Evolutionary conservation across 1,140 invertebrate species (phyloP), one percentile per base, ranked within the genome.

Genomic region (Papilio dardanus): DNA sequence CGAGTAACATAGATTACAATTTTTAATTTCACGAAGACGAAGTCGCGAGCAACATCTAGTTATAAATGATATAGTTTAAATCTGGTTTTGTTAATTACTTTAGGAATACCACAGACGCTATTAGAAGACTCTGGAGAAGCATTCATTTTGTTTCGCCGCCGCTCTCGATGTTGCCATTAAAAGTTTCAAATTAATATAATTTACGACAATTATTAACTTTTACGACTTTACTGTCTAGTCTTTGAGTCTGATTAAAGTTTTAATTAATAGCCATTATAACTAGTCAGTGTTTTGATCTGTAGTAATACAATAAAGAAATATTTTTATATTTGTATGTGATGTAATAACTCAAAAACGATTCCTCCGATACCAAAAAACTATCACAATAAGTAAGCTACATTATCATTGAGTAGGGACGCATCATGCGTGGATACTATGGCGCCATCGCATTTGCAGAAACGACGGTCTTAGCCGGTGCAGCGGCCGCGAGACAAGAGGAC

Each of bases 71-170:
- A 62, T 28, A 28, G 24, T 6, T 62, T 1, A 62, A 1, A 28
- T 62, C 12, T 10, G 24, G 54, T 16, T 62, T 62, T 28, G 54
- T 62, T 62, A 62, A 62, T 62, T 62, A 62, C 24, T 62, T 62
- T 62, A 62, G 24, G 54, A 62, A 62, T 62, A 7, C 24, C 54
- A 28, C 54, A 62, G 54, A 62, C 54, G 54, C 46, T 50, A 76
- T 71, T 71, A 65, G 35, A 69, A 50, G 6, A 8, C 75, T 71
- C 50, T 37, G 33, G 67, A 71, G 74, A 50, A 69, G 33, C 50
- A 71, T 62, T 71, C 40, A 66, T 42, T 54, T 54, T 30, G 62
- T 71, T 69, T 65, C 71, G 30, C 19, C 50, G 30, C 30, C 46
- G 24, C 24, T 24, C 50, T 62, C 24, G 24, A 62, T 62, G 54